phyloP scores from a whole-genome alignment of 2,888 invertebrate species.

The Acanthosepion pharaonis region DNA sequence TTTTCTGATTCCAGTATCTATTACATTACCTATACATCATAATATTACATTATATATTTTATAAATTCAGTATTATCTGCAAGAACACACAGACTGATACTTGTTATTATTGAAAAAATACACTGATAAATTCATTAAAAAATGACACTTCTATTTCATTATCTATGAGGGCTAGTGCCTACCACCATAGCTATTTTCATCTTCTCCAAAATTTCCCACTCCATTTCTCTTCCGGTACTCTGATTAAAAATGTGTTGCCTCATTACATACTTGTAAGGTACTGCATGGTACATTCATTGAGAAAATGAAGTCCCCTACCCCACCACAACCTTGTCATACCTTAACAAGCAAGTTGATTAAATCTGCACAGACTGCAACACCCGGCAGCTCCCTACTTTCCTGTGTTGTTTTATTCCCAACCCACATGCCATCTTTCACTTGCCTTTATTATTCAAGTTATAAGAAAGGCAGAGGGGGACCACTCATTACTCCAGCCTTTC shows the following conservation, averaged over 20 bases:
- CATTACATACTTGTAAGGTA: not conserved
- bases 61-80: not conserved
- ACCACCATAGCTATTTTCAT: not conserved
- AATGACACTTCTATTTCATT: not conserved
- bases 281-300: not conserved
- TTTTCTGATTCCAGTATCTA: too few species aligned
- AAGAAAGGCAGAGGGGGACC: not conserved
- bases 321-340: not conserved
- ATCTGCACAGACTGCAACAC: not conserved
- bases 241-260: conserved; percentile 17
- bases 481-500: not conserved
- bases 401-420: not conserved
- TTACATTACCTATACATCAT: not conserved
- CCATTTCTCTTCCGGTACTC: not conserved
- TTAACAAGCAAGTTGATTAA: not conserved
- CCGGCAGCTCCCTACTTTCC: not conserved
- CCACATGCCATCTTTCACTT: not conserved
- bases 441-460: not conserved
- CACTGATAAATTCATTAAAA: not conserved
- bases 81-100: not conserved
- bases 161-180: not conserved
- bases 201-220: not conserved
- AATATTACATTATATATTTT: not conserved
- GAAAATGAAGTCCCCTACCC: not conserved
- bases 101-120: not conserved